Base-by-base conservation (phyloP, 1,140 invertebrate genomes). In the Acromyrmex heyeri region DNA sequence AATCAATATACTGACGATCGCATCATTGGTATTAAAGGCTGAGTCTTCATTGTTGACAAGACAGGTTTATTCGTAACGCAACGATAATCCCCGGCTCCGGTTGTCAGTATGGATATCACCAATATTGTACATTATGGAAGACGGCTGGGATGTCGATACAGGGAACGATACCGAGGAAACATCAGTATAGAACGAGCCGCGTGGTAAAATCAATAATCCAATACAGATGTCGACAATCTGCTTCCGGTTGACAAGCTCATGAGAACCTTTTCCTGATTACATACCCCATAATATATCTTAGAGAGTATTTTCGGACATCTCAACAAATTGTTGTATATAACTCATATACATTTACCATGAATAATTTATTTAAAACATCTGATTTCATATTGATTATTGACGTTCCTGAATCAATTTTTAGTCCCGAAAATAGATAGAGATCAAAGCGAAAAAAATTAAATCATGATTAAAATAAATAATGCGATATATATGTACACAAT, bases 11-110 rank as follows among this genome's bases (percentile, higher is more conserved):
- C 21, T 38, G 4, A 62, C 61, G 77, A 44, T n/a, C 4, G 16
- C 14, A 73, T 67, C 61, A 44, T 24, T 14, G 62, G 61, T 62
- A 79, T 89, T 70, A 85, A 90, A 79, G 88, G 86, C 77, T 55
- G 48, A 85, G 30, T 62, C 86, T 73, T 50, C 69, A 87, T 64
- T 76, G 88, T 86, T 75, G 75, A 86, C 64, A 81, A 44, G 88
- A 87, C 75, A 82, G 76, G 86, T 77, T 87, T 90, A 90, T 86
- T 90, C 81, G 76, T 86, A 87, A 87, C 89, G 75, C 76, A 72
- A 90, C 34, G 88, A 90, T 90, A 90, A 90, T 90, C 75, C 88
- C 57, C 55, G 72, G 72, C 88, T 82, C 44, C 86, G 89, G 88
- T 90, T 90, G 89, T 90, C 89, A 87, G 69, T 87, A 62, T 73